Evolutionary conservation across 2,888 invertebrate genomes (phyloP).

Genomic region (Drosophila anomalipes): DNA sequence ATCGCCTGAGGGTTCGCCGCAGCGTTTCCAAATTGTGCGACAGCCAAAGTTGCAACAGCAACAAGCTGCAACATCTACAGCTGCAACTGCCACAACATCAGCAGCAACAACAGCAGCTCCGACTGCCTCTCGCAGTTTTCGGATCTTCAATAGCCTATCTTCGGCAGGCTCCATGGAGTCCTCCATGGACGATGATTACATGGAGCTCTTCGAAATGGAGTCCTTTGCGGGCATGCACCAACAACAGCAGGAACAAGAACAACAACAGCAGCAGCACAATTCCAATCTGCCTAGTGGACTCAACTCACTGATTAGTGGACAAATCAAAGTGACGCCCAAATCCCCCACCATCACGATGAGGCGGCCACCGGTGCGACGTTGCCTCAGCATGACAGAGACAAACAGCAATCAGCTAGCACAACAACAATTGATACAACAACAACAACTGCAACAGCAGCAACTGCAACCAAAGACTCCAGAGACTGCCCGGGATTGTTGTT

Average conservation of each 20-base stretch:
- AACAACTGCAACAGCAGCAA: slow-evolving; percentile 47
- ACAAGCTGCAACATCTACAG: slow-evolving; percentile 36
- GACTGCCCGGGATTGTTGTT: slow-evolving; percentile 83
- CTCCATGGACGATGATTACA: slow-evolving; percentile 88
- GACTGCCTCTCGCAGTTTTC: slow-evolving; percentile 74
- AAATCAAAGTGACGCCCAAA: slow-evolving; percentile 84
- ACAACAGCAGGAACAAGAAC: slow-evolving; percentile 2
- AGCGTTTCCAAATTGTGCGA: slow-evolving; percentile 81
- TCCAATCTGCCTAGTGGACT: slow-evolving; percentile 87
- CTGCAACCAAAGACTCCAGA: slow-evolving; percentile 83
- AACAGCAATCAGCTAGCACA: slow-evolving; percentile 65
- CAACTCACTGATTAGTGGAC: slow-evolving; percentile 87
- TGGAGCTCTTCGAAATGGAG: slow-evolving; percentile 88
- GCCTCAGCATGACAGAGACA: slow-evolving; percentile 86
- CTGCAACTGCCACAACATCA: slow-evolving; percentile 18
- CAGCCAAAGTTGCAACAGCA: slow-evolving; percentile 59
- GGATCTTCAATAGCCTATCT: slow-evolving; percentile 86
- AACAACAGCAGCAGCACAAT: slow-evolving; percentile 15
- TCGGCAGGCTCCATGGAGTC: slow-evolving; percentile 87
- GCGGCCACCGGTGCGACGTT: slow-evolving; percentile 86
- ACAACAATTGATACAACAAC: slow-evolving; percentile 54
- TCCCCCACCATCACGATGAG: slow-evolving; percentile 84
- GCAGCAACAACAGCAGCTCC: slow-evolving; percentile 11
- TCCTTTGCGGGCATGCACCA: slow-evolving; percentile 79
- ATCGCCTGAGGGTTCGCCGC: slow-evolving; percentile 84